These are phyloP conservation scores for Bellardia pandia DNA, from an alignment of 2,888 invertebrate species.

Conservation along the genomic window DNA sequence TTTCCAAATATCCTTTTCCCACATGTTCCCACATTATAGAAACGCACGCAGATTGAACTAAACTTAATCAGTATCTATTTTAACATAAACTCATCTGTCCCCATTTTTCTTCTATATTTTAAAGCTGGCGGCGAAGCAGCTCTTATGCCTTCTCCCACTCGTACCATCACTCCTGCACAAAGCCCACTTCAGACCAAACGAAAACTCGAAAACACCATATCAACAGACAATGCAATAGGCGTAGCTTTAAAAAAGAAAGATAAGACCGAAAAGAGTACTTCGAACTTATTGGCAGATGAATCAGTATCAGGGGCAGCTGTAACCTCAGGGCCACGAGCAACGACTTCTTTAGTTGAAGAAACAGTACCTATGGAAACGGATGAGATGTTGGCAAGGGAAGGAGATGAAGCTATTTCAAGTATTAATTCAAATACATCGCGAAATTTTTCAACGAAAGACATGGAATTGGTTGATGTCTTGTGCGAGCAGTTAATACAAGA, in stretches of 20 bases:
- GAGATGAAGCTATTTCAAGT: conserved; percentile 68
- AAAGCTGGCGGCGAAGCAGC: conserved; percentile 85
- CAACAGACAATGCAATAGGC: conserved; percentile 87
- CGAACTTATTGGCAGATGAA: conserved; percentile 76
- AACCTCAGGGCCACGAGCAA: conserved; percentile 53
- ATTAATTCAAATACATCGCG: conserved; percentile 51
- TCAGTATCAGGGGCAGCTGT: conserved; percentile 73
- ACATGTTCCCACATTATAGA: conserved; percentile 10
- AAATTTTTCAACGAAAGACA: conserved; percentile 79
- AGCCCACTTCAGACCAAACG: conserved; percentile 88
- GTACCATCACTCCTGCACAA: conserved; percentile 85
- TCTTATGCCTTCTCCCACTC: conserved; percentile 87
- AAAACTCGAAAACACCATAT: conserved; percentile 90
- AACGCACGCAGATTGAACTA: conserved; percentile 77
- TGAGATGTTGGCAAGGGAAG: conserved; percentile 76
- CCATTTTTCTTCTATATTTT: conserved; percentile 71
- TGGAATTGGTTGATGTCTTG: conserved; percentile 80
- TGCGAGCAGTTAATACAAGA: conserved; percentile 81
- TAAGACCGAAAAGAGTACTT: conserved; percentile 82
- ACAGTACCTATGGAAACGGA: conserved; percentile 79
- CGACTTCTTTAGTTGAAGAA: conserved; percentile 53
- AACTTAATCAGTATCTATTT: conserved; percentile 76
- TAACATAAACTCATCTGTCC: conserved; percentile 72
- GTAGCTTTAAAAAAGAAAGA: conserved; percentile 89
- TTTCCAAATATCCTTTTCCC: conserved; percentile 59